These are phyloP conservation scores for Glaucomys volans DNA, from an alignment of 2,113 vertebrate genomes.

Conservation along the genomic window DNA sequence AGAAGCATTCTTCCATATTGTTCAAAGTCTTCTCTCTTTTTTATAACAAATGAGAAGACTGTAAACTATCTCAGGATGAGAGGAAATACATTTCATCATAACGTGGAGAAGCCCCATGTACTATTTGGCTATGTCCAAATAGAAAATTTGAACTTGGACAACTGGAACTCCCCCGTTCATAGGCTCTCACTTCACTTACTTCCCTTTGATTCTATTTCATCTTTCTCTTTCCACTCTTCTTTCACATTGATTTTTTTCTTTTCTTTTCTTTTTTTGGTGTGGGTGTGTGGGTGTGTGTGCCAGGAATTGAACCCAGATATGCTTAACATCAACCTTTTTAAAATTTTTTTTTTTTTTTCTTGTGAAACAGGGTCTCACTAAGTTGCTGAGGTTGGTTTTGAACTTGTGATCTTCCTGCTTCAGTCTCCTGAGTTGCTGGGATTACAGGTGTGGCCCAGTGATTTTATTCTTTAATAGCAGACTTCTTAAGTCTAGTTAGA, in stretches of 20 bases:
- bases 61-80: neutral
- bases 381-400: too few species aligned
- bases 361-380: too few species aligned
- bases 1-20: neutral
- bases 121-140: neutral
- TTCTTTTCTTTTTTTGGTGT: neutral
- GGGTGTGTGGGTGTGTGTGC: too few species aligned
- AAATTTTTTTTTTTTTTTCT: too few species aligned
- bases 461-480: neutral
- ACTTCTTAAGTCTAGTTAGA: neutral
- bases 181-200: neutral
- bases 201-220: neutral
- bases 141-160: neutral
- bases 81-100: neutral
- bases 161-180: rapidly evolving
- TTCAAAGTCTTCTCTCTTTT: neutral
- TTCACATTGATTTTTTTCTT: neutral
- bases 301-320: too few species aligned
- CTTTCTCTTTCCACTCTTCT: neutral
- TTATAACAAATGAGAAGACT: neutral
- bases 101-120: neutral
- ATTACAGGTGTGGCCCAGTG: neutral
- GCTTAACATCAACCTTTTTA: too few species aligned
- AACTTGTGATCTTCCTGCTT: too few species aligned
- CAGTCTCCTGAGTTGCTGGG: too few species aligned